Base-by-base conservation (phyloP, 2,113 vertebrate genomes). In the Gila orcuttii region DNA sequence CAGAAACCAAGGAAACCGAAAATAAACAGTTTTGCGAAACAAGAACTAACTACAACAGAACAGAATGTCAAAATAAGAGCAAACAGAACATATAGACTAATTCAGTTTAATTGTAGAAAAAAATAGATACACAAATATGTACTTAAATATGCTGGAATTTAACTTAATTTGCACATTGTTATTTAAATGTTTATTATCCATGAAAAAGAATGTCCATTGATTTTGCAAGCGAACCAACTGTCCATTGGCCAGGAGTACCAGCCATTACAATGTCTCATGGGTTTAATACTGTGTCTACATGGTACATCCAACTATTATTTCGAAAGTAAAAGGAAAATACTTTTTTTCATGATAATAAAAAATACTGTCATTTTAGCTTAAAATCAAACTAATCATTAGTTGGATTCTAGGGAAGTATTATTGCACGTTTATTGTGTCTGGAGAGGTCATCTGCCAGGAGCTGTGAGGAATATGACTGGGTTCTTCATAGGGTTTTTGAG, bases 401-500 rank as follows among this genome's bases (percentile, higher is more conserved):
- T 17, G 28, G 5, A 68, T 68, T 68, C 64, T 3, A 19, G 31
- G 15, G 31, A 68, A 68, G 15, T 19, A 10, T 68, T 36, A 36
- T 17, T 12, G 17, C 19, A 47, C 0, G 42, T 47, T 23, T 74
- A 4, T 45, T 45, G 23, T 75, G 11, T 75, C 42, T 75, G 39
- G 6, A 23, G 28, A 78, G 50, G 28, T 78, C 45, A 21, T 55
- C 0, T 55, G 74, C 42, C 5, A 1, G 39, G n/a, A 75, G 31
- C 17, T 15, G 45, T 31, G 25, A 31, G 50, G 9, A 57, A 39
- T 59, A 31, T 78, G 28, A 78, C 12, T 31, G 28, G 52, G 36
- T 4, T 59, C 52, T 36, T 79, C 82, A 86, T 80, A 60, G 55
- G 33, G 79, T 73, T 71, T 90, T 78, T 87, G 89, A 89, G 92